Base-by-base conservation (phyloP, 2,113 vertebrate species). In the Aphyosemion australe region DNA sequence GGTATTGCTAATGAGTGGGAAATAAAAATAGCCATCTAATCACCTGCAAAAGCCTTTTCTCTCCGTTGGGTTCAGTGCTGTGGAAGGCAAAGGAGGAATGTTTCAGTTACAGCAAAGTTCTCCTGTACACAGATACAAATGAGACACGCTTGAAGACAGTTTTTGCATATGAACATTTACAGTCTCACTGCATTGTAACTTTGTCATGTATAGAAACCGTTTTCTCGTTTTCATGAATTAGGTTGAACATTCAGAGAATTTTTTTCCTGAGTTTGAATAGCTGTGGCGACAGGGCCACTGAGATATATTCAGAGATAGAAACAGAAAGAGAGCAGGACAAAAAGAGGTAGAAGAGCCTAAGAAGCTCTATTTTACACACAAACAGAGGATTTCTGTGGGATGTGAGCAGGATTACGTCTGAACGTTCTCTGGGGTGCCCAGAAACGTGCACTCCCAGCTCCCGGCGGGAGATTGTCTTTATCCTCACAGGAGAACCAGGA, bases 181-280 rank as follows among this genome's bases (percentile, higher is more conserved):
- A 96, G 95, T 95, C 93, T 94, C 94, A 92, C 91, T 89, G 85
- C 87, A 88, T 90, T 93, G 56, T 91, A 94, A 95, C 94, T 89
- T 93, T 83, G 92, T 93, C 90, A 88, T 92, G 91, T 95, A 95
- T 94, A 96, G 94, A 95, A 94, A 92, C 92, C 89, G 91, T 94
- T 58, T 86, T 79, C 91, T 96, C 94, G 89, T 95, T 94, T 94
- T 92, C 90, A 94, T 96, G 94, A 96, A 94, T 92, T 90, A 93
- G 91, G 94, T 94, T 94, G 93, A 98, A 99, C 96, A 99, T 99
- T 98, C 97, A 96, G 95, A 97, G 93, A 91, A 95, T 43, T 65
- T 64, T 74, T 59, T 98, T 87, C 97, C 97, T 99, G 97, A 99
- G 97, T 96, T 98, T 95, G 94, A 95, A 92, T 95, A 92, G 87